Percentiles rank a stretch among this genome's conserved stretches.
These are phyloP conservation scores for Pimephales promelas DNA, from an alignment of 2,113 vertebrate species.

Conservation along the genomic window DNA sequence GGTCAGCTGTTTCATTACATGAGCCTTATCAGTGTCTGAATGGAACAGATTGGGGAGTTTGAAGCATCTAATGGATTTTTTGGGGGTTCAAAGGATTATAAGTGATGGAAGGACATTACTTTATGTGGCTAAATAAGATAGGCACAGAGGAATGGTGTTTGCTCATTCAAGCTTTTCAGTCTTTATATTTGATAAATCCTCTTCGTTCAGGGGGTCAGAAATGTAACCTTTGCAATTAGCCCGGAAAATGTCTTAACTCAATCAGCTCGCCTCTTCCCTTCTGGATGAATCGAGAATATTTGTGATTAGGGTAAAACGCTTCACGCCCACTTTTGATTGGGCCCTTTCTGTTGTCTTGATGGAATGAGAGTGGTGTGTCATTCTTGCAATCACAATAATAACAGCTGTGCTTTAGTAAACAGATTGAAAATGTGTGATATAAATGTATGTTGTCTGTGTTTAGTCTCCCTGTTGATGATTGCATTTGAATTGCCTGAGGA, in stretches of 20 bases:
- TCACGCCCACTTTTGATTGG: conserved; percentile 16
- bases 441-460: background rate
- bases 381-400: conserved; percentile 21
- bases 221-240: conserved; percentile 15
- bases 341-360: background rate
- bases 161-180: background rate
- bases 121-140: conserved; percentile 35
- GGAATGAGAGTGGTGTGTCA: conserved; percentile 21
- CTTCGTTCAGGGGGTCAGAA: background rate
- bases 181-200: conserved; percentile 8
- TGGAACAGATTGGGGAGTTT: conserved; percentile 20
- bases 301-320: background rate
- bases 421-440: background rate
- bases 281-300: conserved; percentile 22
- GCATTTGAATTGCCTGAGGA: background rate
- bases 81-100: conserved; percentile 38
- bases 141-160: background rate
- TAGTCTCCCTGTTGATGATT: background rate
- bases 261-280: background rate
- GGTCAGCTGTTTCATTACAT: conserved; percentile 20
- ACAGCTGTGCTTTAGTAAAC: background rate
- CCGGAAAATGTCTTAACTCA: conserved; percentile 15
- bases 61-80: conserved; percentile 34
- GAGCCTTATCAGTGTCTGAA: conserved; percentile 34
- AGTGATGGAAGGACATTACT: conserved; percentile 24